Conservation (phyloP, 2,113 vertebrate genomes). For the Oceanodroma tethys region DNA sequence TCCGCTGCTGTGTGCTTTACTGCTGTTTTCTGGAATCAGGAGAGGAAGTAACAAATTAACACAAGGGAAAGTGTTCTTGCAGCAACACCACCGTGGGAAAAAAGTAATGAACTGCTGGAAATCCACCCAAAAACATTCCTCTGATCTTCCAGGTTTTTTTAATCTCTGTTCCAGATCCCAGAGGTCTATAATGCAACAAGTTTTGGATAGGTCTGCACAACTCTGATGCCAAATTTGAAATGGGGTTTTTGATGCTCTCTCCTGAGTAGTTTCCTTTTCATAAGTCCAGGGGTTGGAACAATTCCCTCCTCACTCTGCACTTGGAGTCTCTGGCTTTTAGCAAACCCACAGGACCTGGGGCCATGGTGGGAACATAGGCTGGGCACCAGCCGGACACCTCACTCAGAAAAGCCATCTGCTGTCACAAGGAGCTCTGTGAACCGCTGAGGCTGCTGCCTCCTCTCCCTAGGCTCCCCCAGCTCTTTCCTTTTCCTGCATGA, state of each 20-base stretch:
- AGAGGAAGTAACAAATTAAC: conserved; percentile 58
- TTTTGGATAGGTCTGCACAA: not conserved
- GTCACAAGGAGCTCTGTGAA: not conserved
- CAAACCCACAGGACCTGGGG: not conserved
- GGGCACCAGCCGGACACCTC: rapidly evolving
- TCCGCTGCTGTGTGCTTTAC: not conserved
- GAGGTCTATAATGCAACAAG: not conserved
- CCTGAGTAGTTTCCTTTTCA: not conserved
- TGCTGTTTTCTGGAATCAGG: conserved; percentile 31
- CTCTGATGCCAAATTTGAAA: not conserved
- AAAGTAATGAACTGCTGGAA: not conserved
- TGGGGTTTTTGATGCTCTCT: not conserved
- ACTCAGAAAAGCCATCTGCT: not conserved
- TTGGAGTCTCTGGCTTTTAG: not conserved
- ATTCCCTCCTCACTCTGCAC: not conserved
- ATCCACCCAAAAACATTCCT: not conserved
- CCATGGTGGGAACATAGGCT: not conserved
- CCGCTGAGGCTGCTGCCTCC: not conserved
- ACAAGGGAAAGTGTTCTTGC: not conserved
- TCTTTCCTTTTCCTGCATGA: not conserved
- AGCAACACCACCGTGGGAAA: not conserved
- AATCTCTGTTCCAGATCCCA: not conserved
- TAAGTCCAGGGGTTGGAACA: not conserved
- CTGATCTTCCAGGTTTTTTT: not conserved
- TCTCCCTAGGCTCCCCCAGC: not conserved